Conservation (phyloP, 2,888 invertebrate genomes). For the Synanthedon tipuliformis region DNA sequence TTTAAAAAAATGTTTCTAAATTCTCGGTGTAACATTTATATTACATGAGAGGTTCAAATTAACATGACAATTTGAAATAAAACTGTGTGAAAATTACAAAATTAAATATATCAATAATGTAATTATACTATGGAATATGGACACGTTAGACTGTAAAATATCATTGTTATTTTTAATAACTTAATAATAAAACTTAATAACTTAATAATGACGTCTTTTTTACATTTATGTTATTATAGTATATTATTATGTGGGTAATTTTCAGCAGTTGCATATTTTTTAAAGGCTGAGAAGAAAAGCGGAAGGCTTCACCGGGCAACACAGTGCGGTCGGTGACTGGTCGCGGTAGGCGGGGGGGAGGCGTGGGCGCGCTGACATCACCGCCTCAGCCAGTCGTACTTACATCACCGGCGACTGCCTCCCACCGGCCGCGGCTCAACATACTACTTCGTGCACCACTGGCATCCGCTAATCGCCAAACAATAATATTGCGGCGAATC, state of each 20-base stretch:
- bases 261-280: slow-evolving; percentile 2
- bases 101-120: too few species aligned
- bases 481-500: too few species aligned
- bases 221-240: neutral
- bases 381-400: slow-evolving; percentile 60
- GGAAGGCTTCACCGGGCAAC: slow-evolving; percentile 49
- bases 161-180: too few species aligned
- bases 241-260: neutral
- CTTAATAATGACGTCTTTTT: too few species aligned
- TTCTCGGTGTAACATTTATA: too few species aligned
- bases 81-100: too few species aligned
- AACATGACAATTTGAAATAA: too few species aligned
- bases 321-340: slow-evolving; percentile 20
- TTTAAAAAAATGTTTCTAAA: too few species aligned
- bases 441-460: slow-evolving; percentile 11
- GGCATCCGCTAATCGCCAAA: slow-evolving; percentile 17
- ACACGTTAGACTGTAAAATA: too few species aligned
- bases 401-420: slow-evolving; percentile 58
- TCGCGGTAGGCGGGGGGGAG: slow-evolving; percentile 34
- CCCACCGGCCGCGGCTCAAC: slow-evolving; percentile 36
- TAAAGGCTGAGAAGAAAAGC: slow-evolving; percentile 13
- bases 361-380: slow-evolving; percentile 66
- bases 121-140: too few species aligned
- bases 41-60: too few species aligned
- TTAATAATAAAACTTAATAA: too few species aligned